Base-by-base conservation (phyloP, 2,113 vertebrate genomes). In the Orcinus orca region DNA sequence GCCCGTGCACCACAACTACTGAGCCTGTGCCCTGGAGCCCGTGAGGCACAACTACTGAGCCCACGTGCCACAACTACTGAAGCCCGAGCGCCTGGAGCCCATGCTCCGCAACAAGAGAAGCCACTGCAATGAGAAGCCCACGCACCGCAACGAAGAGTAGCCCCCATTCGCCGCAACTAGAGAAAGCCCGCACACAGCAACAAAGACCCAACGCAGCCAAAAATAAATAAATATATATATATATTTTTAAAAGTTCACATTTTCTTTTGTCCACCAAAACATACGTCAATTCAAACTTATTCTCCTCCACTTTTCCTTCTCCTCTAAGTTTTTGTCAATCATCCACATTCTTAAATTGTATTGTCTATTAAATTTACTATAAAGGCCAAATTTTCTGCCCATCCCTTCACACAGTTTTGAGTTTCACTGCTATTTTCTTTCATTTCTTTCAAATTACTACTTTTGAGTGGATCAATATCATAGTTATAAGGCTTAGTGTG, bases 401-500 rank as follows among this genome's bases (percentile, higher is more conserved):
- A 7, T 47, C 29, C 6, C 70, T 85, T 93, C 87, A 93, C 47
- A 82, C 14, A 47, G 18, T 33, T 89, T 95, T 89, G 67, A 90
- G 17, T 89, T 97, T 81, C 65, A 67, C 55, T 80, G 58, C 60
- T 29, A 70, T 86, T 94, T 86, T 93, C 83, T 92, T 95, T 95
- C 14, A 81, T 62, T 77, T 91, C 67, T 89, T 81, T 91, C 44
- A 92, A 93, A 95, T 95, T 74, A 92, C 36, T 83, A 21, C 26
- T 53, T 63, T 85, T 92, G 36, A 65, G 31, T 65, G 29, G 36
- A 70, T 87, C 73, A 83, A 47, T 77, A 87, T 58, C 38, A 77
- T 12, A 68, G n/a, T 18, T 83, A 15, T 62, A n/a, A 88, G n/a
- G 14, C 38, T 80, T 29, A 88, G 80, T 12, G 3, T 55, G 71